Percentiles rank a stretch among this genome's conserved stretches.
Conservation (phyloP, 2,113 vertebrate genomes). For the Pogona vitticeps region DNA sequence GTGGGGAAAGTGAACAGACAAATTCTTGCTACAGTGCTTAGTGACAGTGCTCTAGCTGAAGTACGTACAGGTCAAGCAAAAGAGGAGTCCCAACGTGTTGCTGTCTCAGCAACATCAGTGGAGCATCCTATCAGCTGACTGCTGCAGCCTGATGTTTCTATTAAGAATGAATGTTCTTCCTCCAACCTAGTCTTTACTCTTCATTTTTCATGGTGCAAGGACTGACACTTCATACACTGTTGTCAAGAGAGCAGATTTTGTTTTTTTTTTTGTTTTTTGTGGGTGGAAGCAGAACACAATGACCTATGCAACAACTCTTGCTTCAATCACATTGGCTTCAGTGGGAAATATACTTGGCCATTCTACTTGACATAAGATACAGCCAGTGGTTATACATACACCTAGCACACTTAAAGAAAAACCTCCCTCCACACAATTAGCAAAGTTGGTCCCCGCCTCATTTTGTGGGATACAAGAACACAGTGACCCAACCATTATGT, state of each 20-base stretch:
- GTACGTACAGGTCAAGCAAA: not conserved
- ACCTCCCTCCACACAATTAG: conserved; percentile 22
- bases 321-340: not conserved
- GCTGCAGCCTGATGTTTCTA: not conserved
- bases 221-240: not conserved
- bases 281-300: not conserved
- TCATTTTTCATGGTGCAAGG: not conserved
- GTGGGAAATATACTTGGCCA: not conserved
- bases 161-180: not conserved
- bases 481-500: conserved; percentile 38
- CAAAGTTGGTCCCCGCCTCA: conserved; percentile 40
- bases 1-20: not conserved
- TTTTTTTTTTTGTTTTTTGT: too few relatives aligned
- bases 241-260: not conserved
- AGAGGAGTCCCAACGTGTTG: not conserved
- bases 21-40: not conserved
- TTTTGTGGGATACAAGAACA: conserved; percentile 29
- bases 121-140: not conserved
- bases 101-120: not conserved
- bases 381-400: too few relatives aligned
- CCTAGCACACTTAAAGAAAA: too few relatives aligned
- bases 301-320: not conserved
- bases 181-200: not conserved
- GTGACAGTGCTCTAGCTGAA: not conserved
- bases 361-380: too few relatives aligned